Percentiles rank a stretch among this genome's conserved stretches.
phyloP scores from a whole-genome alignment of 1,140 invertebrate species.

The Trichonephila inaurata region DNA sequence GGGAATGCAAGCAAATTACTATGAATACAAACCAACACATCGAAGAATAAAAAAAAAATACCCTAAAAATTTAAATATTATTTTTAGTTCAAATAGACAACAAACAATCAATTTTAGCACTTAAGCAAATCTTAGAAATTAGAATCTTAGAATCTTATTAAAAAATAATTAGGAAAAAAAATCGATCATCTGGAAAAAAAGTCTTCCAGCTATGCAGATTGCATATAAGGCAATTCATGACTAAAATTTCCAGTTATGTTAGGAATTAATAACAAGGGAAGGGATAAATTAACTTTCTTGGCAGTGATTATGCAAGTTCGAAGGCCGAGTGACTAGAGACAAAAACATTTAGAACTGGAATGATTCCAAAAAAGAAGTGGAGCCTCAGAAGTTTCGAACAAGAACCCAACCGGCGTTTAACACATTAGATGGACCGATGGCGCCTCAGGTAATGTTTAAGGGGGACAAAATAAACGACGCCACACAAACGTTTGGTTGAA shows the following conservation, averaged over 20 bases:
- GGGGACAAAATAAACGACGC: not conserved
- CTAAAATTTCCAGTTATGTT: not conserved
- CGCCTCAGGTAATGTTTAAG: slow-evolving; percentile 16
- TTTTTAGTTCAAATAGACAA: no score
- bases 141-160: no score
- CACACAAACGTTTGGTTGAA: not conserved
- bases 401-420: not conserved
- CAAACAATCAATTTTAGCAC: no score
- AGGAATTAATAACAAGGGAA: slow-evolving; percentile 36
- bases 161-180: not conserved
- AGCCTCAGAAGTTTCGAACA: not conserved
- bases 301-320: slow-evolving; percentile 1
- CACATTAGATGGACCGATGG: not conserved
- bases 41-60: no score
- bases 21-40: no score
- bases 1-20: no score
- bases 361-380: not conserved
- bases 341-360: slow-evolving; percentile 45
- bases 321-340: slow-evolving; percentile 27
- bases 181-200: not conserved
- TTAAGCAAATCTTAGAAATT: not conserved
- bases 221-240: not conserved
- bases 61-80: no score
- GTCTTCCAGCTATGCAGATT: not conserved
- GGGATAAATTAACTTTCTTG: slow-evolving; percentile 18